phyloP scores from a whole-genome alignment of 2,888 invertebrate genomes.

The Clivina fossor region DNA sequence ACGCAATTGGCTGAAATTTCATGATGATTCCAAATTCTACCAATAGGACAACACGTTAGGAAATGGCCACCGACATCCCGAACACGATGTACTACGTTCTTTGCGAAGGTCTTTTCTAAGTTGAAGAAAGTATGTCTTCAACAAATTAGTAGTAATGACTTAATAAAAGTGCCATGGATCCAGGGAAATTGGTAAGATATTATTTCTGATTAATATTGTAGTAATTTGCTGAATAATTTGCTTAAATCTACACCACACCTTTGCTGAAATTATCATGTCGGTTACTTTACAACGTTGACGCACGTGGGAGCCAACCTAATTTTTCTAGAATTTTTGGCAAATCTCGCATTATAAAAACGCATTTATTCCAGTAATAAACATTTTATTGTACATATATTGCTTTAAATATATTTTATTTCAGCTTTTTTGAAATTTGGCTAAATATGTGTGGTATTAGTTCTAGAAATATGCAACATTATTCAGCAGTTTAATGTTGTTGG shows the following conservation, averaged over 20 bases:
- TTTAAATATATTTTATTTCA: too few species aligned
- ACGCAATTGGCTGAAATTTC: constrained; percentile 13
- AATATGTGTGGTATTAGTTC: too few species aligned
- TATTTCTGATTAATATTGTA: constrained; percentile 4
- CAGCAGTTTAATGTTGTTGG: constrained; percentile 14
- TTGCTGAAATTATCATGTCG: constrained; percentile 18
- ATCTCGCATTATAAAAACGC: background rate
- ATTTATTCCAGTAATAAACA: too few species aligned
- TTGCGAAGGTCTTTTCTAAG: constrained; percentile 26
- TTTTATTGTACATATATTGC: too few species aligned
- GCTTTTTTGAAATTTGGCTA: too few species aligned
- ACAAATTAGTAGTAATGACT: constrained; percentile 32
- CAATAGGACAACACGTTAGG: constrained; percentile 15
- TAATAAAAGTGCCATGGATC: constrained; percentile 35
- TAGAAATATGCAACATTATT: constrained; percentile 24
- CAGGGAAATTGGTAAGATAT: constrained; percentile 29
- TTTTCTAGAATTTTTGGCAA: constrained; percentile 23
- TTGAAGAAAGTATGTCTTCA: constrained; percentile 34
- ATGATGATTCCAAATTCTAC: constrained; percentile 17
- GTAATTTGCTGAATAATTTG: background rate
- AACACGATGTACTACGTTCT: constrained; percentile 31
- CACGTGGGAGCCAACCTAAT: constrained; percentile 34
- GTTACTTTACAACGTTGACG: constrained; percentile 16
- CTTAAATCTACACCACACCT: constrained; percentile 34
- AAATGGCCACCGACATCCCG: constrained; percentile 32